Evolutionary conservation across 2,113 vertebrate genomes (phyloP), one percentile per base, ranked within the genome.

Genomic region (Nothoprocta pentlandii): DNA sequence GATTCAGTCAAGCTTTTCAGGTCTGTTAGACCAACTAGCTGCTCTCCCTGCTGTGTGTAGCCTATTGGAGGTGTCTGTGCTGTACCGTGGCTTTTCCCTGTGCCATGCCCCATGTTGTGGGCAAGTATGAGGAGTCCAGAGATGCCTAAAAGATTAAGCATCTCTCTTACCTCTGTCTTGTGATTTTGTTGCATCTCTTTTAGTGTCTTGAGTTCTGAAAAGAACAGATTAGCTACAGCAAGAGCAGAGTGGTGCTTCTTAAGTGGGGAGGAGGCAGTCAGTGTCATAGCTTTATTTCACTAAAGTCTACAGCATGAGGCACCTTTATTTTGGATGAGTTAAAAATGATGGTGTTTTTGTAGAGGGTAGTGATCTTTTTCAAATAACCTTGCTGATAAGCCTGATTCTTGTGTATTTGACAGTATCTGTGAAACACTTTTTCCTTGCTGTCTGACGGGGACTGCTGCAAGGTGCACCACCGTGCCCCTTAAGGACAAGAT

Each of bases 361-460:
- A 11, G 11, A 51, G 26, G 36, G 1, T 46, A 49, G 14, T 46
- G 51, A 22, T 6, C n/a, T n/a, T 70, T 63, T 84, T 75, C 23
- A 80, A 16, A 32, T 61, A 74, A 17, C 20, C 4, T 3, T 80
- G 54, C 42, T 46, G 42, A 14, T 76, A 67, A 20, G 13, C 16
- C 5, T 56, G 54, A 41, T 17, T 80, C 81, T 19, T 53, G 8
- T 7, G 4, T 25, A 8, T 71, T 84, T 59, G 20, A 2, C 42
- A 32, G 28, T 51, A 23, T 34, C 75, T n/a, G 3, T 0, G 2
- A 44, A 89, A 30, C 13, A 3, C 8, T 26, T 0, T 26, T 0
- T 85, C 22, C 12, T 85, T 36, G 16, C 61, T 39, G 25, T 71
- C 49, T 44, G 26, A 30, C 0, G 6, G 25, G 5, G 7, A 78